A percentile compares a stretch with the other conserved stretches of the same genome.
These are phyloP conservation scores for Morinoia aosen DNA, from an alignment of 2,888 invertebrate genomes.

Conservation along the genomic window DNA sequence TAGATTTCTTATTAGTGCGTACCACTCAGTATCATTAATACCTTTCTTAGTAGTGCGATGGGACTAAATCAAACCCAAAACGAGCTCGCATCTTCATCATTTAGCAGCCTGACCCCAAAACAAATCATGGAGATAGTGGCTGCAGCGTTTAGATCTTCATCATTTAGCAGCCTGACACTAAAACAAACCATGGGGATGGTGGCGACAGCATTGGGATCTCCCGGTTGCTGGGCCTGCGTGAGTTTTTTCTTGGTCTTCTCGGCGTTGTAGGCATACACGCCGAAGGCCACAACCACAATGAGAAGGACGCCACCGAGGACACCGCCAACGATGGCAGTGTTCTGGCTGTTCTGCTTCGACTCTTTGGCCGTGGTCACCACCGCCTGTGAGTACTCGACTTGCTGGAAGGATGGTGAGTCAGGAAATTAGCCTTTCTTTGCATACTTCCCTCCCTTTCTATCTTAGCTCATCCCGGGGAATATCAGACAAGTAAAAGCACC, in stretches of 20 bases:
- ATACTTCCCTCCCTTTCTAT: too few species aligned
- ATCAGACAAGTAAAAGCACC: too few species aligned
- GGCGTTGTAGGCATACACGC: background rate
- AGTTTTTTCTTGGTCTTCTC: conserved; percentile 11
- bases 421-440: background rate
- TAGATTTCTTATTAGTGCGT: too few species aligned
- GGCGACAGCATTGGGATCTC: background rate
- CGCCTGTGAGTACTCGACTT: background rate
- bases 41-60: too few species aligned
- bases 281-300: conserved; percentile 11
- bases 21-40: too few species aligned
- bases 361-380: background rate
- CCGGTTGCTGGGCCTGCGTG: background rate
- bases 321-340: background rate
- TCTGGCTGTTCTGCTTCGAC: background rate
- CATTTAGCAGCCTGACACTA: background rate
- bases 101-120: background rate
- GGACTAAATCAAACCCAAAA: too few species aligned
- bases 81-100: too few species aligned
- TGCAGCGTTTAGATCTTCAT: background rate
- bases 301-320: conserved; percentile 31
- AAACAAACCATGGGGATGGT: background rate
- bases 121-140: background rate
- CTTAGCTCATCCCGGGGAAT: too few species aligned
- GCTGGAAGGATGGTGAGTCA: background rate